These are phyloP conservation scores for Metopolophium dirhodum DNA, from an alignment of 1,140 invertebrate genomes.

Conservation along the genomic window DNA sequence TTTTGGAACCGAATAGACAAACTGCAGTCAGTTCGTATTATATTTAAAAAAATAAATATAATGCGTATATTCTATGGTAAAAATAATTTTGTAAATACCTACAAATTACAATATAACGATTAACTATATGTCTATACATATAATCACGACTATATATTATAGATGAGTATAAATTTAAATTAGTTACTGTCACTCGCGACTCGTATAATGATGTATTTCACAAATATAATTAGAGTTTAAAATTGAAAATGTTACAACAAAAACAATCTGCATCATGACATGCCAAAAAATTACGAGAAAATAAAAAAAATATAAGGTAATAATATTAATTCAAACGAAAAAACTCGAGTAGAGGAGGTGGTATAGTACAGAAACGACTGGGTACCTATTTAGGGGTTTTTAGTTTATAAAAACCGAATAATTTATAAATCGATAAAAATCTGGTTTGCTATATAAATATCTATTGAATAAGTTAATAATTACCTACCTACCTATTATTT, in stretches of 20 bases:
- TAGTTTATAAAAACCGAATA: neutral
- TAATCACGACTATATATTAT: neutral
- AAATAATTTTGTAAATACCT: neutral
- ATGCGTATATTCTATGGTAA: neutral
- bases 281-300: neutral
- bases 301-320: neutral
- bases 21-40: neutral
- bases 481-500: neutral
- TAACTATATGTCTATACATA: neutral
- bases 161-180: neutral
- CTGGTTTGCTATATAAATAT: constrained; percentile 10
- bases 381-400: neutral
- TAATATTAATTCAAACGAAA: neutral
- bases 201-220: neutral
- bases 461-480: neutral
- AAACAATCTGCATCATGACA: neutral
- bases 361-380: neutral
- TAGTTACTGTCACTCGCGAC: neutral
- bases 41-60: neutral
- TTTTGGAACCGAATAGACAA: neutral
- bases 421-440: constrained; percentile 13
- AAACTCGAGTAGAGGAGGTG: neutral
- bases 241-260: neutral
- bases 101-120: neutral
- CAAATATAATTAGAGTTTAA: neutral